Percentiles rank a stretch among this genome's conserved stretches.
These are phyloP conservation scores for Lingula anatina DNA, from an alignment of 2,888 invertebrate genomes.

Conservation along the genomic window DNA sequence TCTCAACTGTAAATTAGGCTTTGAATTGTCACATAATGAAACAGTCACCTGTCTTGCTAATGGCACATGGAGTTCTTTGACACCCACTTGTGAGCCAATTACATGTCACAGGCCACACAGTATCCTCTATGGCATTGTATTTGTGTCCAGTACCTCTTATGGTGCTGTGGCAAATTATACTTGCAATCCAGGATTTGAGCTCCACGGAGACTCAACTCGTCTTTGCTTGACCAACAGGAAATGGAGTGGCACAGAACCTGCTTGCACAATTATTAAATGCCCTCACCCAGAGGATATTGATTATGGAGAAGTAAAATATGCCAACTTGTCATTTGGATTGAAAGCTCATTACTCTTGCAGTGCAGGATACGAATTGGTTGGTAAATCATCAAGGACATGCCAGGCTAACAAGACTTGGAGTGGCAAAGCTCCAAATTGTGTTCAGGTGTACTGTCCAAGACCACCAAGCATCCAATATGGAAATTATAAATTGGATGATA, in stretches of 20 bases:
- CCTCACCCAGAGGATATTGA: background rate
- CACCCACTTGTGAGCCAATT: conserved; percentile 31
- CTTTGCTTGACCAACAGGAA: conserved; percentile 16
- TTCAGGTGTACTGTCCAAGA: conserved; percentile 27
- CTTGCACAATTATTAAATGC: background rate
- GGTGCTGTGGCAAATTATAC: conserved; percentile 6
- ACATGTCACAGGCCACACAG: conserved; percentile 15
- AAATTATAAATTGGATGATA: too few relatives aligned
- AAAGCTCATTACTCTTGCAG: conserved; percentile 18
- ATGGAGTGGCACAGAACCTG: conserved; percentile 11
- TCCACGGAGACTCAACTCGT: conserved; percentile 15
- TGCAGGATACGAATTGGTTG: conserved; percentile 19
- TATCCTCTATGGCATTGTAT: conserved; percentile 11
- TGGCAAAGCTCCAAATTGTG: conserved; percentile 26
- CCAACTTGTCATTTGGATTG: background rate
- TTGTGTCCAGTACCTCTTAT: background rate
- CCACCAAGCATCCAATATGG: conserved; percentile 20
- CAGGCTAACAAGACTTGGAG: background rate
- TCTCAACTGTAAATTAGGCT: conserved; percentile 27
- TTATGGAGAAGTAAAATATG: background rate
- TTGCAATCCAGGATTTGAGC: conserved; percentile 26
- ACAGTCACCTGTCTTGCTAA: conserved; percentile 30
- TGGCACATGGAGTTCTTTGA: conserved; percentile 38
- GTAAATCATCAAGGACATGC: background rate
- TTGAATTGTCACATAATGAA: conserved; percentile 1